Percentiles rank a stretch among this genome's conserved stretches.
phyloP scores from a whole-genome alignment of 2,113 vertebrate genomes.

The mouse (Mus musculus) region DNA sequence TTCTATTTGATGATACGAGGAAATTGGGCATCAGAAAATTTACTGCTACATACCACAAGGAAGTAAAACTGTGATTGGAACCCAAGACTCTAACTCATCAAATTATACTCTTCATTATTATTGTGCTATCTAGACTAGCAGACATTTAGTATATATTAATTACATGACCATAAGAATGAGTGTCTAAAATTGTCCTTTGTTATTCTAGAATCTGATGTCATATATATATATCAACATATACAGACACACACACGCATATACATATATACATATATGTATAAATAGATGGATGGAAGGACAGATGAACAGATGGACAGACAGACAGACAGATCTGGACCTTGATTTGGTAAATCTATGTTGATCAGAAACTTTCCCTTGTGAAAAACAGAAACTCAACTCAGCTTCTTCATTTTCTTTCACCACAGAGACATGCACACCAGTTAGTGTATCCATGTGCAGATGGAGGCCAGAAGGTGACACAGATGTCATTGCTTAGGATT shows the following conservation, averaged over 20 bases:
- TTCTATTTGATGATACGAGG: not conserved
- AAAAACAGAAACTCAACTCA: constrained; percentile 28
- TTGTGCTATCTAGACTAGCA: not conserved
- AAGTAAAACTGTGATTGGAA: not conserved
- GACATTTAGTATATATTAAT: not conserved
- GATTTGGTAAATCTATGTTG: not conserved
- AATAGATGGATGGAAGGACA: too few relatives aligned
- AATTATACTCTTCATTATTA: not conserved
- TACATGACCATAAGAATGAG: not conserved
- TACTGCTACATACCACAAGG: not conserved
- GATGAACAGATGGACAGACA: too few relatives aligned
- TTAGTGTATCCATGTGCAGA: not conserved
- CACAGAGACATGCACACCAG: not conserved
- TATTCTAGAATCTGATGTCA: not conserved
- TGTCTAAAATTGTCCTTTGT: not conserved
- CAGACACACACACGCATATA: not conserved
- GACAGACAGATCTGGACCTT: not conserved
- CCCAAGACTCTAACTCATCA: not conserved
- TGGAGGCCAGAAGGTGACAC: not conserved
- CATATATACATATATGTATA: not conserved
- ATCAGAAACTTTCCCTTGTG: not conserved
- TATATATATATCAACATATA: not conserved
- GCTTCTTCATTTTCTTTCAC: not conserved
- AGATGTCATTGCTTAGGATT: not conserved
- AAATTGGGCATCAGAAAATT: not conserved